Percentiles rank a stretch among this genome's conserved stretches.
phyloP scores from a whole-genome alignment of 2,797 vertebrate genomes.

The Emys orbicularis region DNA sequence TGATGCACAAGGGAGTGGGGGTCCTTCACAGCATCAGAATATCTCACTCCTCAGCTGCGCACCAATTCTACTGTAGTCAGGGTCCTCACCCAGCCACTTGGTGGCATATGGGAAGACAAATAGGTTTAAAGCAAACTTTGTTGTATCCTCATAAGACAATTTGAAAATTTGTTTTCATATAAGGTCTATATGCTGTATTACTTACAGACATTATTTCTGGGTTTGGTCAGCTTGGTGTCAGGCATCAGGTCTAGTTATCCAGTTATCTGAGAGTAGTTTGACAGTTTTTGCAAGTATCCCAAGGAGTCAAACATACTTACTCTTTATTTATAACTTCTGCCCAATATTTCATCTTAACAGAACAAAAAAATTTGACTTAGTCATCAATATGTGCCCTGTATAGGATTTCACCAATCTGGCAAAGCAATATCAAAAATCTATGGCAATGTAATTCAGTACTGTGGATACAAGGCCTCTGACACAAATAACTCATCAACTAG shows the following conservation, averaged over 20 bases:
- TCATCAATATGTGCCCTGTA: not conserved
- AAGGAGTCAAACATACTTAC: rapidly evolving
- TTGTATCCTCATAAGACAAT: not conserved
- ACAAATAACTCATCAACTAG: not conserved
- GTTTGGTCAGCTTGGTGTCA: not conserved
- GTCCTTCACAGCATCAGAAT: no score
- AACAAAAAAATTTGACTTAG: not conserved
- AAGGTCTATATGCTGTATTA: not conserved
- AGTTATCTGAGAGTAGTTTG: not conserved
- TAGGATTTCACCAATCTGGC: not conserved
- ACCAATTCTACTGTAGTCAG: no score
- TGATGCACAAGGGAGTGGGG: no score
- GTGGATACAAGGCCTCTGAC: not conserved
- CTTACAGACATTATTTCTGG: not conserved
- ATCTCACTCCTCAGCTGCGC: no score
- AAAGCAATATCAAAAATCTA: not conserved
- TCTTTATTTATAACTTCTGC: not conserved
- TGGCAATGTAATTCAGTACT: not conserved
- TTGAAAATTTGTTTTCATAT: not conserved
- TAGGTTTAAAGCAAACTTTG: not conserved
- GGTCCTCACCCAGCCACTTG: not conserved
- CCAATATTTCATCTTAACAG: not conserved
- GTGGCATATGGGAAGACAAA: not conserved
- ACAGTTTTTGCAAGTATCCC: not conserved
- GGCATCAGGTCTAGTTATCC: not conserved